Evolutionary conservation across 2,888 invertebrate genomes (phyloP).

Genomic region (Drosophila vallismaia): DNA sequence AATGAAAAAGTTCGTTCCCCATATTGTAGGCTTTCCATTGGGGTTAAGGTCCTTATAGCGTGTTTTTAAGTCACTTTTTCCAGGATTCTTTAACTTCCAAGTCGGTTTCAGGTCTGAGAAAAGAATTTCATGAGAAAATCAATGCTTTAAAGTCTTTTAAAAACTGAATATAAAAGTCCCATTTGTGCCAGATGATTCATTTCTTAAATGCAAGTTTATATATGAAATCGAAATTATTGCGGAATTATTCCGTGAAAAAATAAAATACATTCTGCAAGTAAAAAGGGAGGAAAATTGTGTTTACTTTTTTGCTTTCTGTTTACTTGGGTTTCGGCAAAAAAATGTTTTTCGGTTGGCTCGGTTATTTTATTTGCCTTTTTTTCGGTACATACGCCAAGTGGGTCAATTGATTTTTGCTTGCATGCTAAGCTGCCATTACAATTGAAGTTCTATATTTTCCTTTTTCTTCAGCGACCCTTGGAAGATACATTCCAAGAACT

Average conservation of each 20-base stretch:
- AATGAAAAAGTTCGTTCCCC: conserved; percentile 47
- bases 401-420: conserved; percentile 81
- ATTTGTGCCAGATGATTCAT: not conserved
- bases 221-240: conserved; percentile 2
- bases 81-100: conserved; percentile 2
- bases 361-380: conserved; percentile 46
- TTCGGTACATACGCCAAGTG: conserved; percentile 80
- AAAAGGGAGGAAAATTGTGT: not conserved
- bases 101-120: not conserved
- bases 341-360: not conserved
- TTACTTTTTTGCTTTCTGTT: conserved; percentile 2
- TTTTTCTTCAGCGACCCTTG: conserved; percentile 2
- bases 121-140: not conserved
- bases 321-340: not conserved
- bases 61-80: conserved; percentile 59
- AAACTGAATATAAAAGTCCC: not conserved
- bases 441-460: conserved; percentile 42
- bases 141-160: not conserved
- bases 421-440: conserved; percentile 72
- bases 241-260: not conserved
- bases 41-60: conserved; percentile 52
- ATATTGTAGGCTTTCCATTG: conserved; percentile 39
- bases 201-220: not conserved
- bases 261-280: not conserved
- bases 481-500: not conserved